Base-by-base conservation (phyloP, 2,797 vertebrate species). In the Linurgus olivaceus region DNA sequence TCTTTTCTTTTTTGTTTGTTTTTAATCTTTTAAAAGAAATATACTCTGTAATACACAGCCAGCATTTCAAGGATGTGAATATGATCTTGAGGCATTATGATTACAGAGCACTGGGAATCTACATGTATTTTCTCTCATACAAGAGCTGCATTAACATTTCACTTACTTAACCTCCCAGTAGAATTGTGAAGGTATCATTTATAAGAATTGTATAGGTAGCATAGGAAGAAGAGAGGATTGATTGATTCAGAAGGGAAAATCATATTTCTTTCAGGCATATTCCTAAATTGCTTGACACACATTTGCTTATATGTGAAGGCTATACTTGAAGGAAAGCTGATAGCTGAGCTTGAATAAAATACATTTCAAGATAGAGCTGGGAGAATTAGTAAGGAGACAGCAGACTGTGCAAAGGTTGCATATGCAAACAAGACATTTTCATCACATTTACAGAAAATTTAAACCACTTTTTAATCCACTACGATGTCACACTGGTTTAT, bases 201-300 rank as follows among this genome's bases (percentile, higher is more conserved):
- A 86, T 86, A 68, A 76, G 40, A 95, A 84, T 83, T 91, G 13
- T 91, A 78, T 93, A 50, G 79, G 68, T 91, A 93, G 89, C 45
- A 93, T 73, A 93, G 47, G 61, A 94, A 92, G 31, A 59, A 94
- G 40, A 55, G 50, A 94, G 71, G 78, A 63, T 68, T 95, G 81
- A 96, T 82, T 95, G 65, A 96, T 96, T 96, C 80, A 96, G 77
- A 63, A 89, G 81, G 85, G 71, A 86, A 96, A 97, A 80, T 80
- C 65, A 77, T 86, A 35, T 80, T 94, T 97, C 95, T 96, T 91
- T 93, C 89, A 94, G 92, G 73, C 42, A 92, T 95, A 89, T 94
- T 73, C 33, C 18, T 94, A 95, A 93, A 97, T 96, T 94, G 28
- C 76, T 79, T 84, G 91, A 88, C 94, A 96, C 92, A 96, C 76